Base-by-base conservation (phyloP, 2,888 invertebrate genomes). In the Smittia sp. region DNA sequence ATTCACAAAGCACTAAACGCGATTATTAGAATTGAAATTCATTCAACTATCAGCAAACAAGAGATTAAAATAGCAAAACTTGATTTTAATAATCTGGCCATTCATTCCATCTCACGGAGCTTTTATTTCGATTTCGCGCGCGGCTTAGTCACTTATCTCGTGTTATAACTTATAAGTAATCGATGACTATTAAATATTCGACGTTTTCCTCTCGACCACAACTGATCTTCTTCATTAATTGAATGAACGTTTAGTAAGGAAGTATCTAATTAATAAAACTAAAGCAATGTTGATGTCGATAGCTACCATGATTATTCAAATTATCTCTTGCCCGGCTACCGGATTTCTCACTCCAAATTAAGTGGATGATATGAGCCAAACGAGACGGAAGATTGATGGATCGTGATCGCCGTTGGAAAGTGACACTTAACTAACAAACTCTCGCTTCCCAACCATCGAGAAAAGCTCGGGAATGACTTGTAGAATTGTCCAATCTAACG, bases 61-160 rank as follows among this genome's bases (percentile, higher is more conserved):
- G 22, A 25, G 63, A 27, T 27, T 63, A 11, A 63, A 63, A 13
- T 63, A n/a, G 63, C 27, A 27, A 52, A 58, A 22, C 20, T 24
- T n/a, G 20, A 63, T 24, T 63, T 27, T 63, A 63, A 63, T 63
- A 27, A 63, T 63, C n/a, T n/a, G n/a, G n/a, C n/a, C n/a, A n/a
- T n/a, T n/a, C n/a, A n/a, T n/a, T n/a, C n/a, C n/a, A n/a, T n/a
- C 63, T 27, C 27, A 20, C 63, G n/a, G 58, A 46, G 52, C 52
- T 58, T 46, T 46, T 11, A 58, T 58, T 58, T 58, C 9, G 18
- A 7, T 58, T 46, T 11, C n/a, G 46, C 46, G n/a, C 15, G 46
- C 15, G n/a, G 46, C 46, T 58, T 58, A 58, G 58, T 58, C 58
- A 58, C 22, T 58, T 22, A n/a, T 7, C 1, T 18, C 58, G 11